Percentiles rank a stretch among this genome's conserved stretches.
Conservation (phyloP, 1,140 invertebrate genomes). For the Plectus sambesii region DNA sequence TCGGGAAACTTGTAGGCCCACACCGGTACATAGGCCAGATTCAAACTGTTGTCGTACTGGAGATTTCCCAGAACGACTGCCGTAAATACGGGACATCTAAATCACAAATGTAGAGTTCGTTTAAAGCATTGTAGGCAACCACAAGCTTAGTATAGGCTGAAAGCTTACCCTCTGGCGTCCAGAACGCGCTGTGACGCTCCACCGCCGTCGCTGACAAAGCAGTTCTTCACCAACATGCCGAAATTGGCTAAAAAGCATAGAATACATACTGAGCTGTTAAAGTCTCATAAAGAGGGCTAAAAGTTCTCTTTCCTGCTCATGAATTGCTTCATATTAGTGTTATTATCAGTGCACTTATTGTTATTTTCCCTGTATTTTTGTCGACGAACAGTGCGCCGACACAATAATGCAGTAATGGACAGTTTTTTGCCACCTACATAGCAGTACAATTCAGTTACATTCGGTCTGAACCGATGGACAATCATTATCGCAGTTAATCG, state of each 20-base stretch:
- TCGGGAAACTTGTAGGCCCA: conserved; percentile 35
- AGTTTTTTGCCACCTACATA: too few species aligned
- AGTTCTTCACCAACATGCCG: conserved; percentile 36
- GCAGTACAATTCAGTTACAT: too few species aligned
- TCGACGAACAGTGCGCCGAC: too few species aligned
- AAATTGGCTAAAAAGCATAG: conserved; percentile 23
- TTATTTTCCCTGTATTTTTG: too few species aligned
- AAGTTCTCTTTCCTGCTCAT: too few species aligned
- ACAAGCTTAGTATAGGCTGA: too few species aligned
- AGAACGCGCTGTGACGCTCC: conserved; percentile 14
- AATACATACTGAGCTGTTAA: not conserved
- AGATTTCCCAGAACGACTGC: conserved; percentile 26
- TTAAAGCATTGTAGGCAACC: too few species aligned
- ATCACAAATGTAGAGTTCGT: conserved; percentile 3
- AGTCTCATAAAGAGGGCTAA: not conserved
- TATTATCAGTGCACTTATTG: too few species aligned
- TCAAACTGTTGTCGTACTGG: conserved; percentile 20
- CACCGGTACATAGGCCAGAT: conserved; percentile 29
- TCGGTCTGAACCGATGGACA: too few species aligned
- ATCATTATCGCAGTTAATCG: too few species aligned
- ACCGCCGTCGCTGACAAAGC: conserved; percentile 31
- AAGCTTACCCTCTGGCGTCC: conserved; percentile 29
- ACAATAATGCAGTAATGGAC: too few species aligned
- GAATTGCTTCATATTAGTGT: too few species aligned
- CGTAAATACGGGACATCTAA: conserved; percentile 25